Conservation (phyloP, 1,140 invertebrate genomes). For the Physella acuta region DNA sequence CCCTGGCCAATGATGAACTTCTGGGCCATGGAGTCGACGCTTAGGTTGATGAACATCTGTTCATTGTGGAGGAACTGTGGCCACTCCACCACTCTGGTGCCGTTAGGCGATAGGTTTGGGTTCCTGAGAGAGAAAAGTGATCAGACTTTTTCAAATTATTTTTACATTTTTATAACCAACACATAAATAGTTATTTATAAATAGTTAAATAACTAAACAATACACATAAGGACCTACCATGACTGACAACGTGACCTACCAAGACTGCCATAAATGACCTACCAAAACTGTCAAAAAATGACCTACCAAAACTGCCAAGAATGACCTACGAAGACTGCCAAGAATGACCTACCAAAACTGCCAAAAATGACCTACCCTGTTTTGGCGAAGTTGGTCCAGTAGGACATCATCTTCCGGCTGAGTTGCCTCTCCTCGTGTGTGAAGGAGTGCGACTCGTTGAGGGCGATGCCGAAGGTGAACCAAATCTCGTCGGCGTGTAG, state of each 20-base stretch:
- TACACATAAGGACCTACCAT: neutral
- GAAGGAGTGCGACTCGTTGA: slow-evolving; percentile 78
- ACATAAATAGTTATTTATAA: neutral
- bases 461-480: slow-evolving; percentile 85
- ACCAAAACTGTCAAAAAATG: too few species aligned
- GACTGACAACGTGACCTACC: too few species aligned
- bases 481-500: slow-evolving; percentile 96
- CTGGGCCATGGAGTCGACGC: slow-evolving; percentile 68
- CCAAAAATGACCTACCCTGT: slow-evolving; percentile 91
- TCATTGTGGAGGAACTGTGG: slow-evolving; percentile 80
- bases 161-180: neutral
- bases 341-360: too few species aligned
- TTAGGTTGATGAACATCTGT: slow-evolving; percentile 82
- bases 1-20: slow-evolving; percentile 70
- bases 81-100: slow-evolving; percentile 70
- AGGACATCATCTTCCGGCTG: slow-evolving; percentile 87
- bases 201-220: neutral
- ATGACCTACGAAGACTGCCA: too few species aligned
- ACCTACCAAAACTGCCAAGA: too few species aligned
- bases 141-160: neutral
- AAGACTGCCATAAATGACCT: too few species aligned
- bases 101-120: slow-evolving; percentile 66
- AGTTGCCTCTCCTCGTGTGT: slow-evolving; percentile 84
- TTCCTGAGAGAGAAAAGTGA: slow-evolving; percentile 69
- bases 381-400: slow-evolving; percentile 92